Evolutionary conservation across 2,888 invertebrate species (phyloP).

Genomic region (Hirtodrosophila trivittata): DNA sequence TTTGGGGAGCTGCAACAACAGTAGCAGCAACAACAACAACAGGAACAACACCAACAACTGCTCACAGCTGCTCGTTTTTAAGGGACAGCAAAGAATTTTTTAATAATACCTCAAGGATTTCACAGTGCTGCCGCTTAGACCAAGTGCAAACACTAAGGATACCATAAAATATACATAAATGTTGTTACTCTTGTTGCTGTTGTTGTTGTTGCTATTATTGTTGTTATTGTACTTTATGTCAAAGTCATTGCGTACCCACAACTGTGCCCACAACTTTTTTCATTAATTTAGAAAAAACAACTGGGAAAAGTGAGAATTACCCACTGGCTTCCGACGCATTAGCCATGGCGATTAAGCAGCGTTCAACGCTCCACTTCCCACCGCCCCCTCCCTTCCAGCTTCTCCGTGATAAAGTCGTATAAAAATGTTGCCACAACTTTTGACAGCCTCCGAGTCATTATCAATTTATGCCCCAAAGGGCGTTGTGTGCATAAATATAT

Average conservation of each 20-base stretch:
- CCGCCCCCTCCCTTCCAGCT: constrained; percentile 14
- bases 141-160: constrained; percentile 31
- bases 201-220: constrained; percentile 13
- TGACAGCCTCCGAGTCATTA: constrained; percentile 55
- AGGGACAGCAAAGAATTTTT: constrained; percentile 54
- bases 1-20: constrained; percentile 37
- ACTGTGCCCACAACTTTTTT: constrained; percentile 69
- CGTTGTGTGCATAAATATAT: constrained; percentile 36
- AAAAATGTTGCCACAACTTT: constrained; percentile 61
- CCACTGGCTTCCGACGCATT: constrained; percentile 46
- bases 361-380: constrained; percentile 4
- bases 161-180: constrained; percentile 68
- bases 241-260: constrained; percentile 40
- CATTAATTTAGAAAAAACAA: constrained; percentile 62
- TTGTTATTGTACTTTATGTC: constrained; percentile 32
- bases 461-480: constrained; percentile 58
- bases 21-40: constrained; percentile 1
- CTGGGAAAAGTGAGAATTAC: constrained; percentile 24
- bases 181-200: too few relatives aligned
- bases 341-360: constrained; percentile 58
- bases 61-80: constrained; percentile 41
- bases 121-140: constrained; percentile 24
- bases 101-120: constrained; percentile 76
- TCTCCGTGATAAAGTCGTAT: constrained; percentile 43
- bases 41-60: constrained; percentile 12